phyloP scores from a whole-genome alignment of 2,113 vertebrate species.

The Rhynchomys soricoides region DNA sequence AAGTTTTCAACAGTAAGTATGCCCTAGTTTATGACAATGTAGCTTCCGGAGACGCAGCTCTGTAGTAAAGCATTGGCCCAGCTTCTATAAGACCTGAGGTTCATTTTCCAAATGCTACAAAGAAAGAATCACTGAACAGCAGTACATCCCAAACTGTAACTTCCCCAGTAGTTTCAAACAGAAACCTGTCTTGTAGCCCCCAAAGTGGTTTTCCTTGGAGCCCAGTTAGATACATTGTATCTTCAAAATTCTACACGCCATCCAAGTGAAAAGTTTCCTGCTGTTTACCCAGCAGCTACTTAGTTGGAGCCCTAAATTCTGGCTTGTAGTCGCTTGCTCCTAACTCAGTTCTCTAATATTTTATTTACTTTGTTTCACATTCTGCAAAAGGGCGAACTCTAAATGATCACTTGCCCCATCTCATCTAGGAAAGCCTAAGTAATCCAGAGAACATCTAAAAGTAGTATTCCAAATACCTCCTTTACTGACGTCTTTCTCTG shows the following conservation, averaged over 20 bases:
- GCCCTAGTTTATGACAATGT: background rate
- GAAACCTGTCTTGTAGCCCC: background rate
- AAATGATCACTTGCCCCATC: background rate
- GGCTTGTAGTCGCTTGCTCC: background rate
- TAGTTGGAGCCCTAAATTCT: background rate
- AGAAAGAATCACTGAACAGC: background rate
- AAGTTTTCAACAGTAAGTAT: background rate
- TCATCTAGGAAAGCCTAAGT: background rate
- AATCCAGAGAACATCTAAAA: background rate
- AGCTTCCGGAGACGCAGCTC: background rate
- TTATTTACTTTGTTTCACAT: conserved; percentile 34
- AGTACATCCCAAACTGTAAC: background rate
- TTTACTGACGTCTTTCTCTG: background rate
- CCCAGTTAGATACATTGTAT: background rate
- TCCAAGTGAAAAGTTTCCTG: background rate
- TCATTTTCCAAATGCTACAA: background rate
- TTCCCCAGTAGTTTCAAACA: background rate
- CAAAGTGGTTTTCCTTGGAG: background rate
- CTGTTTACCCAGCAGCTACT: background rate
- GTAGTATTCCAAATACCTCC: background rate
- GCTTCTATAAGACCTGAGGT: background rate
- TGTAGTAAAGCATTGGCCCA: too few species aligned
- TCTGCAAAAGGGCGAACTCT: background rate
- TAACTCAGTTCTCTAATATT: background rate
- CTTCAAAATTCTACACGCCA: background rate